Percentiles rank a stretch among this genome's conserved stretches.
These are phyloP conservation scores for Philereme vetulata DNA, from an alignment of 2,888 invertebrate genomes.

Conservation along the genomic window DNA sequence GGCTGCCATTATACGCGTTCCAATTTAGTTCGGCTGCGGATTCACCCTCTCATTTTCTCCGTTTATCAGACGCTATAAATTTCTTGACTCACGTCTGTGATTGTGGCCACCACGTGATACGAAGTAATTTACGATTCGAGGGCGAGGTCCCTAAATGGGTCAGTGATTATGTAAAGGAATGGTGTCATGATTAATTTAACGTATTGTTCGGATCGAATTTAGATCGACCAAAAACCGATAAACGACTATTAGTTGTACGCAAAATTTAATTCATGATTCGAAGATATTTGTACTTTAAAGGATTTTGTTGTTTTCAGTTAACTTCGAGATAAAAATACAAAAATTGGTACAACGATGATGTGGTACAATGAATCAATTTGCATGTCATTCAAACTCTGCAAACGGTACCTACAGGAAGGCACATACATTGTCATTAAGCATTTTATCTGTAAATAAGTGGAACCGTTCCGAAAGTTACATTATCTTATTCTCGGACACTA, in stretches of 20 bases:
- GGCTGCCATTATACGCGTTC: conserved; percentile 28
- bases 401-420: background rate
- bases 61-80: conserved; percentile 51
- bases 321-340: background rate
- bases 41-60: conserved; percentile 46
- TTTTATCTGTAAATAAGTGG: too few relatives aligned
- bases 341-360: too few relatives aligned
- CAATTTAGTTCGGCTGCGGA: conserved; percentile 34
- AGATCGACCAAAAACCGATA: background rate
- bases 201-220: conserved; percentile 13
- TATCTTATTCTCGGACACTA: background rate
- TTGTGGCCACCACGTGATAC: conserved; percentile 49
- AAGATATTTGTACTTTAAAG: background rate
- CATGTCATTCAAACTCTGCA: background rate
- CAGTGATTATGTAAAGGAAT: conserved; percentile 52
- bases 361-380: background rate
- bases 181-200: conserved; percentile 39
- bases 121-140: conserved; percentile 52
- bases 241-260: background rate
- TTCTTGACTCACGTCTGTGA: conserved; percentile 48
- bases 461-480: background rate
- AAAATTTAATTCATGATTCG: background rate
- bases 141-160: conserved; percentile 45
- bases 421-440: too few relatives aligned
- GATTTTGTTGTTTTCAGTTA: background rate